These are phyloP conservation scores for Plecturocebus donacophilus DNA, from an alignment of 2,113 vertebrate species.

Conservation along the genomic window DNA sequence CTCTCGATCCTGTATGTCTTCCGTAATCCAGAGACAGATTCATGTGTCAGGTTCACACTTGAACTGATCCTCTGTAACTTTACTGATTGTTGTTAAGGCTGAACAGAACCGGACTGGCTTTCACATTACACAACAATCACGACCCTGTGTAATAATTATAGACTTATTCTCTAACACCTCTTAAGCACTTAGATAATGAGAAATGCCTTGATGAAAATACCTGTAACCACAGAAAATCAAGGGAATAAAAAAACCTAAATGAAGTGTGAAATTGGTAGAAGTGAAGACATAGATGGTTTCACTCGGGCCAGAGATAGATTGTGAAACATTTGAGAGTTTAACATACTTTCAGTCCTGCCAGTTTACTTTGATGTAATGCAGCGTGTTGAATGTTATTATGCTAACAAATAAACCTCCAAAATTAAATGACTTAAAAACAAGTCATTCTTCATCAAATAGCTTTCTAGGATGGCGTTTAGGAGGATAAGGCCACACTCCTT, in stretches of 20 bases:
- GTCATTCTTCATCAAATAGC: not conserved
- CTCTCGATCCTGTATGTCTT: not conserved
- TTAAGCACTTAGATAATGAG: not conserved
- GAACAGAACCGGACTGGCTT: not conserved
- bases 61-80: not conserved
- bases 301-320: not conserved
- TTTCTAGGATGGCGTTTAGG: not conserved
- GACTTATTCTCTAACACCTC: not conserved
- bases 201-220: constrained; percentile 23
- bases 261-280: not conserved
- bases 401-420: not conserved
- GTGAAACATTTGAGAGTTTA: not conserved
- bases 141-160: not conserved
- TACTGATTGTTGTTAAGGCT: not conserved
- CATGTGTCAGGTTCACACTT: not conserved
- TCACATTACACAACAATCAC: not conserved
- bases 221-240: not conserved
- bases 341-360: not conserved
- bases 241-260: not conserved
- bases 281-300: not conserved
- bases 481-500: not conserved
- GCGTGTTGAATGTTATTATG: not conserved
- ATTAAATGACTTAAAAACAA: not conserved
- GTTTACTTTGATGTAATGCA: not conserved
- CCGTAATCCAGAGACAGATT: not conserved